phyloP scores from a whole-genome alignment of 2,888 invertebrate genomes.

The Drosophila aldrichi region DNA sequence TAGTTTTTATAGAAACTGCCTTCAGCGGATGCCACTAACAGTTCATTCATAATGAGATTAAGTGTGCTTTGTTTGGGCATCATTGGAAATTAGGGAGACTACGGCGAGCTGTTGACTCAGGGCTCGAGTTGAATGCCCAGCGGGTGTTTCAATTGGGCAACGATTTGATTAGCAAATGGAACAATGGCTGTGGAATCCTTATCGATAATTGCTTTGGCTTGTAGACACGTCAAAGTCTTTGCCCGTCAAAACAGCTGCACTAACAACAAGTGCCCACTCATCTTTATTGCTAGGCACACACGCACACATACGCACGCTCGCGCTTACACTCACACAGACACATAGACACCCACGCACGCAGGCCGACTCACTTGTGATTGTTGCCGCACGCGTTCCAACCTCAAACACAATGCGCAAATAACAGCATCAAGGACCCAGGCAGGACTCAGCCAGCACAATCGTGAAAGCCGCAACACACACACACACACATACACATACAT shows the following conservation, averaged over 20 bases:
- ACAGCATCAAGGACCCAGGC: conserved; percentile 37
- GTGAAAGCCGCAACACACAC: conserved; percentile 53
- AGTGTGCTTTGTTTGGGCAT: conserved; percentile 17
- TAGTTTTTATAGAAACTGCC: conserved; percentile 13
- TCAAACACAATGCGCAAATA: conserved; percentile 51
- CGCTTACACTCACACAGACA: background rate
- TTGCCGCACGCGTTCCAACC: conserved; percentile 56
- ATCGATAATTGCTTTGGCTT: conserved; percentile 58
- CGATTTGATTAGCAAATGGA: conserved; percentile 15
- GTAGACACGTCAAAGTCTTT: conserved; percentile 40
- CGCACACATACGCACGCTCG: too few relatives aligned
- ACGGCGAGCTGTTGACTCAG: background rate
- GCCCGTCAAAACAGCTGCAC: conserved; percentile 53
- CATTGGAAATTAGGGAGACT: conserved; percentile 27
- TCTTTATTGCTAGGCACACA: conserved; percentile 63
- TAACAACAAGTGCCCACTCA: conserved; percentile 75
- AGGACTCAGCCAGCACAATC: conserved; percentile 50
- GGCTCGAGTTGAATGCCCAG: background rate
- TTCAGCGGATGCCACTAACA: conserved; percentile 15
- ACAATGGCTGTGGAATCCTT: conserved; percentile 22
- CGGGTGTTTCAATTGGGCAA: too few relatives aligned
- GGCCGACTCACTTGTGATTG: conserved; percentile 51
- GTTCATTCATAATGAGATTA: conserved; percentile 41
- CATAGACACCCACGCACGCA: conserved; percentile 2
- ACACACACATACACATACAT: conserved; percentile 5